Evolutionary conservation across 2,888 invertebrate genomes (phyloP), one percentile per base, ranked within the genome.

Genomic region (Tenthredo amoena): DNA sequence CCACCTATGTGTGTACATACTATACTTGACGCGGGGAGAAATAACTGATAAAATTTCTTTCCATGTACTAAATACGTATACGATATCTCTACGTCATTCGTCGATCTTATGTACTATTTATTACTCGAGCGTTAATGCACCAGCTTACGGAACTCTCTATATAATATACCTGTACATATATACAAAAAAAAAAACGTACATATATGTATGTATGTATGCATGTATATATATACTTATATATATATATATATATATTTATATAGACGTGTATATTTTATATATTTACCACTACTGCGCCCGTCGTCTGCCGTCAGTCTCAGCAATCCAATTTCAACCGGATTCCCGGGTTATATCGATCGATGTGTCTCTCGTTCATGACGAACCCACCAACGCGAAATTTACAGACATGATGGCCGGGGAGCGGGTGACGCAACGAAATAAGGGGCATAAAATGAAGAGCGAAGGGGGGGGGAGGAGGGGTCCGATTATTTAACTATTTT

Each of bases 321-420:
- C 83, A 83, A 71, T 83, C 83, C 65, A 83, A 83, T 83, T 83
- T 71, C 83, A 83, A 68, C 68, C 68, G 47, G 83, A 83, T 83
- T 68, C 83, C 83, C 83, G 83, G 83, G 81, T 71, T 83, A 65
- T 83, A 83, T 83, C 83, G 83, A 83, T 83, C 83, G 68, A 83
- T 68, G 43, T 83, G 55, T 26, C 83, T 37, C 43, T 65, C 50
- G 47, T 50, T 77, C 77, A 55, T 34, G 68, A 68, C 68, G 68
- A 68, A 68, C 68, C 68, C 68, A 68, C 68, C 31, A 68, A 68
- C 34, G 68, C 68, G 31, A 34, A 68, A 68, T 68, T 34, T 34
- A 68, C 68, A 34, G 68, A 68, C 68, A 18, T 34, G 31, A 68
- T 34, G 68, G 62, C 62, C 26, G 62, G 62, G 62, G 62, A 62